Conservation (phyloP, 2,113 vertebrate genomes). For the Brevimyrus niger region DNA sequence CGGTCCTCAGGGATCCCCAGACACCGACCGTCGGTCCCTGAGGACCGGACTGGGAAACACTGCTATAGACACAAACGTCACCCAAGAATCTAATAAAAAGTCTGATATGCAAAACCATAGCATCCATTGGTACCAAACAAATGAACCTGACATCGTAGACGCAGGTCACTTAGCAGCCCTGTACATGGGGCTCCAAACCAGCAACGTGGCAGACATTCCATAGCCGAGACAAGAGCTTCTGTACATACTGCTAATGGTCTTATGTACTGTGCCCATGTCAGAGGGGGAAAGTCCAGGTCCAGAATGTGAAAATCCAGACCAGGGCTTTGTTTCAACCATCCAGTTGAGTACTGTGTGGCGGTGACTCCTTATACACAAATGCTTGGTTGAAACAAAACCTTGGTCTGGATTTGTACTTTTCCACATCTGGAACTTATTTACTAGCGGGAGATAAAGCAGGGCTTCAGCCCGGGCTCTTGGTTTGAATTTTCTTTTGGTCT, state of each 20-base stretch:
- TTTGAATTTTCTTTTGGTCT: not conserved
- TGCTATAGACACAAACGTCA: not conserved
- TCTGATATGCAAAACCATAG: not conserved
- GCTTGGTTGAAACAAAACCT: not conserved
- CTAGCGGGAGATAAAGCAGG: not conserved
- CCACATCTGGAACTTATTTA: not conserved
- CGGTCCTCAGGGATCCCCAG: not conserved
- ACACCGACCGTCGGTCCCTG: not conserved
- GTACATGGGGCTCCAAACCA: not conserved
- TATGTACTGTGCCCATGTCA: not conserved
- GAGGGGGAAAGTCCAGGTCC: not conserved
- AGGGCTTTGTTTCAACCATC: not conserved
- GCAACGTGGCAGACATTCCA: not conserved
- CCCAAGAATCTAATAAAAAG: not conserved
- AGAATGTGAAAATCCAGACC: not conserved
- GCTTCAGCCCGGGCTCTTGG: not conserved
- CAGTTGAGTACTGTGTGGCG: not conserved
- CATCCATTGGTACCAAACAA: not conserved
- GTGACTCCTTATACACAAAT: not conserved
- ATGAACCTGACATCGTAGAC: not conserved
- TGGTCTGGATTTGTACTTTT: not conserved
- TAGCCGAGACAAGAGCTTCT: not conserved
- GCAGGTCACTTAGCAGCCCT: not conserved
- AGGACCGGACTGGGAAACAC: not conserved
- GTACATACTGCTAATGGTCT: not conserved